A percentile compares a stretch with the other conserved stretches of the same genome.
These are phyloP conservation scores for Pyrocephalus nanus DNA, from an alignment of 2,797 vertebrate species.

Conservation along the genomic window DNA sequence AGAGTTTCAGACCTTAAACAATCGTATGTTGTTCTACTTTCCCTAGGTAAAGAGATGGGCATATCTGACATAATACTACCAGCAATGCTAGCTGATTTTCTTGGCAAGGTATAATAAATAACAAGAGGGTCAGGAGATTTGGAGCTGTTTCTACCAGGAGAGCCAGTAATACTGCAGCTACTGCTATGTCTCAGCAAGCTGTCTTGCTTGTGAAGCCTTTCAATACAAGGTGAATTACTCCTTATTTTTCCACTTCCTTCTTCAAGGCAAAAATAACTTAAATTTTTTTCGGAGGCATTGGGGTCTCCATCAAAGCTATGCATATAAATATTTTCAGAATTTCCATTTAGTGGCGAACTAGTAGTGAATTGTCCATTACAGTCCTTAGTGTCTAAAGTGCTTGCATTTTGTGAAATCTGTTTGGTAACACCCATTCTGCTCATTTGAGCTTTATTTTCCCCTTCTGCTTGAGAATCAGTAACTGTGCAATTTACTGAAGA, in stretches of 20 bases:
- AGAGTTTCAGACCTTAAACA: background rate
- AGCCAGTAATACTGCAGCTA: conserved; percentile 5
- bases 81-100: conserved; percentile 67
- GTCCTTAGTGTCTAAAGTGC: conserved; percentile 10
- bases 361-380: background rate
- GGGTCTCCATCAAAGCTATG: background rate
- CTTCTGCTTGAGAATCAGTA: background rate
- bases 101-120: conserved; percentile 71
- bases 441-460: background rate
- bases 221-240: conserved; percentile 9
- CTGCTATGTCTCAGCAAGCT: background rate
- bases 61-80: conserved; percentile 28
- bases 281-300: background rate
- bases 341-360: background rate
- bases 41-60: conserved; percentile 47
- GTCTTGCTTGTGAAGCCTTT: conserved; percentile 49
- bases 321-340: background rate
- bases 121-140: conserved; percentile 30
- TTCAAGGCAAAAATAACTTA: conserved; percentile 47
- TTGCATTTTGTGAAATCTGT: conserved; percentile 34
- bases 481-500: background rate
- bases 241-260: conserved; percentile 38
- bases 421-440: background rate
- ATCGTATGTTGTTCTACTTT: background rate
- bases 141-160: background rate